Evolutionary conservation across 2,888 invertebrate species (phyloP), one percentile per base, ranked within the genome.

Genomic region (Crocallis elinguaria): DNA sequence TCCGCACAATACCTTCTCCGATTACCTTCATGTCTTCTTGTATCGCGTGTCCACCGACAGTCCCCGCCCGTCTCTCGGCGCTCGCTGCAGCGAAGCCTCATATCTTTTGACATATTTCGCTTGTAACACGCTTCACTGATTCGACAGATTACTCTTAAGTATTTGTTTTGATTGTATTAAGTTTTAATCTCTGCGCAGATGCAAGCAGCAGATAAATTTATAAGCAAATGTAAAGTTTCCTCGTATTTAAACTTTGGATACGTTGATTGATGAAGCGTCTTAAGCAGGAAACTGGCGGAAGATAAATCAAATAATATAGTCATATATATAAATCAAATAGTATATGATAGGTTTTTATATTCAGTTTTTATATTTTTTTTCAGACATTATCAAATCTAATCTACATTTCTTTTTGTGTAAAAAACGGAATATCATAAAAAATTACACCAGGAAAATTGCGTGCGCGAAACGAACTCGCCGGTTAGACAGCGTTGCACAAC

Each of bases 1-100:
- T 82, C 82, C 73, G 79, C 83, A 91, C 88, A 91, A 91, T 90
- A 77, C 82, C 84, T 80, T 84, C 89, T 91, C 89, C 81, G 85
- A 69, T 91, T 91, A 90, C 90, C 68, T 77, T 65, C 82, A 79
- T 78, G 82, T 89, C 87, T 88, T 84, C 86, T 79, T 85, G 82
- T 84, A 87, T 89, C 80, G 80, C 82, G 79, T 83, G 84, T 80
- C 79, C 75, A 63, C 60, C 75, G 73, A 19, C 25, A 35, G 39
- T 27, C 46, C 19, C 32, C 7, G 23, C 14, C 27, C 12, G 23
- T 7, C 23, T n/a, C n/a, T n/a, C n/a, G 14, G 23, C 33, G 33
- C 72, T 67, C 70, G 64, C 52, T 66, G 71, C 74, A 73, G 62
- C 71, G 65, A 71, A 76, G 69, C 73, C 68, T 75, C 76, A 14